Evolutionary conservation across 2,113 vertebrate genomes (phyloP).

Genomic region (Genyomyrus donnyi): DNA sequence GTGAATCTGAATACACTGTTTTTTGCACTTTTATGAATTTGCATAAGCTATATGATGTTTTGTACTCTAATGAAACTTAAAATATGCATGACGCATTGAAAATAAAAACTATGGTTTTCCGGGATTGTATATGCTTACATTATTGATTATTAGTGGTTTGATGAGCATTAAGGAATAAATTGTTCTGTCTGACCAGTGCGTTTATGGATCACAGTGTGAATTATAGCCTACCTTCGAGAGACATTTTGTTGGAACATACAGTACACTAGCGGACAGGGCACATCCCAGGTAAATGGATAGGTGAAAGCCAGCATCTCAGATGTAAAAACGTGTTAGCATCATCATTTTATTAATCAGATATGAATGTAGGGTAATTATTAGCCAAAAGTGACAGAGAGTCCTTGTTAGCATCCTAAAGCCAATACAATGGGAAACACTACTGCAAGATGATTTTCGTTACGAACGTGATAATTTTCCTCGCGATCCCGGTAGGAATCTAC

Average conservation of each 20-base stretch:
- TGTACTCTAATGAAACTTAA: slow-evolving; percentile 52
- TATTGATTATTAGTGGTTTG: neutral
- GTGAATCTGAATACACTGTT: slow-evolving; percentile 48
- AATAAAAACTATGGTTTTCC: slow-evolving; percentile 34
- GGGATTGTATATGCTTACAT: neutral
- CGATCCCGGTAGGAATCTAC: neutral
- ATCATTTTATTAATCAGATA: neutral
- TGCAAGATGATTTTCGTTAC: neutral
- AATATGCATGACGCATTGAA: slow-evolving; percentile 52
- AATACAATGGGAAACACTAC: neutral
- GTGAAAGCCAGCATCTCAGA: neutral
- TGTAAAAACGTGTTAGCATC: neutral
- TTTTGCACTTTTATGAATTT: slow-evolving; percentile 57
- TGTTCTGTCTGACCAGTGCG: neutral
- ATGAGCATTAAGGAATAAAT: neutral
- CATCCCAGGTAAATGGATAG: neutral
- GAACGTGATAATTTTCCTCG: no score
- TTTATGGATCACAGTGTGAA: neutral
- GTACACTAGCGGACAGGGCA: neutral
- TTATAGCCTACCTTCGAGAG: neutral
- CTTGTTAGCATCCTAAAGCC: neutral
- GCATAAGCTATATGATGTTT: slow-evolving; percentile 63
- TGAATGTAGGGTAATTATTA: neutral
- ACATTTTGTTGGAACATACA: neutral
- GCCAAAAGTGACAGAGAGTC: neutral